phyloP scores from a whole-genome alignment of 2,888 invertebrate genomes.

The Perdita meconis region DNA sequence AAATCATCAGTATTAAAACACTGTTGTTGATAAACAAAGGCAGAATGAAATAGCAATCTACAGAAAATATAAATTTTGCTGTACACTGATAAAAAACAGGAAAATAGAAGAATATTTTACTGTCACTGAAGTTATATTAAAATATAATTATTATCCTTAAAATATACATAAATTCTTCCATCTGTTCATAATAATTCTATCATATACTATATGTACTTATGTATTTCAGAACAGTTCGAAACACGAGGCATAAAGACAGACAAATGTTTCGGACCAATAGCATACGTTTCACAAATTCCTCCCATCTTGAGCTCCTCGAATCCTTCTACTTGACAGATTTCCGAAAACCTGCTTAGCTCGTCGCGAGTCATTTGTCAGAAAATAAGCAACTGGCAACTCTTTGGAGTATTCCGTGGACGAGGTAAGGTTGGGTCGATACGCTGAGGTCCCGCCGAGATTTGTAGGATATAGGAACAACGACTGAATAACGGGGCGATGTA shows the following conservation, averaged over 20 bases:
- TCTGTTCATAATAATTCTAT: no score
- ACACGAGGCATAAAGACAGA: background rate
- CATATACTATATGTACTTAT: no score
- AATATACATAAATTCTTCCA: no score
- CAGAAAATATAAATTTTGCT: no score
- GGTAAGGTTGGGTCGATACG: background rate
- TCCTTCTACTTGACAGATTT: background rate
- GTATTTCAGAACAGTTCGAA: no score
- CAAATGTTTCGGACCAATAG: background rate
- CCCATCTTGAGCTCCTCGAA: background rate
- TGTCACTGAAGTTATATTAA: no score
- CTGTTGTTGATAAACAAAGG: no score
- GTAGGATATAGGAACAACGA: constrained; percentile 29
- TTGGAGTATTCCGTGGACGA: background rate
- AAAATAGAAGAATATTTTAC: no score
- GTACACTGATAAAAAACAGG: no score
- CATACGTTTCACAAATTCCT: background rate
- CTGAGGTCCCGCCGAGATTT: constrained; percentile 21
- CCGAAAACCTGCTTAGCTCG: background rate
- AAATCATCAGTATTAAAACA: no score
- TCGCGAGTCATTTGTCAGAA: background rate
- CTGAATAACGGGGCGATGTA: constrained; percentile 43
- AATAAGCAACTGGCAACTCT: background rate
- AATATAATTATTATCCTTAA: no score
- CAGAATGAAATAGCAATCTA: no score